Evolutionary conservation across 1,140 invertebrate species (phyloP).

Genomic region (Bombus waltoni): DNA sequence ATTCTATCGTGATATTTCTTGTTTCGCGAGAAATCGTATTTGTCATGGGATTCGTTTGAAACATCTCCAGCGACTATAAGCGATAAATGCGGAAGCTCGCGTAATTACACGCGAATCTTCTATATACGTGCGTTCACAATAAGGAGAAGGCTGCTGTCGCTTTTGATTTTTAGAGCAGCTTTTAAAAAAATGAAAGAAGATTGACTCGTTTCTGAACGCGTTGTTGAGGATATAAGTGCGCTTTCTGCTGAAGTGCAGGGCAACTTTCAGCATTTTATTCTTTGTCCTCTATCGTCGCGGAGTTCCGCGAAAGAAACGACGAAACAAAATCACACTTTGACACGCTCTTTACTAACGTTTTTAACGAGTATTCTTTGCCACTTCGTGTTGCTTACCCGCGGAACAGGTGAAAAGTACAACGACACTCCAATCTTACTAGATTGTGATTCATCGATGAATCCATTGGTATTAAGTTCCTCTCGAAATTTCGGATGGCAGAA

Average conservation of each 20-base stretch:
- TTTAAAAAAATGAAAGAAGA: constrained; percentile 21
- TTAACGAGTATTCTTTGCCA: no score
- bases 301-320: background rate
- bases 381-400: no score
- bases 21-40: background rate
- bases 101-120: background rate
- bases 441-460: no score
- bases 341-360: no score
- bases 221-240: constrained; percentile 22
- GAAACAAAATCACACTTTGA: background rate
- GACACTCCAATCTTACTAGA: no score
- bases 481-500: no score
- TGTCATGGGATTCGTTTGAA: background rate
- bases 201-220: constrained; percentile 9
- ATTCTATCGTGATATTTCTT: no score
- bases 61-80: background rate
- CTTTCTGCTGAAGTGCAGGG: constrained; percentile 8
- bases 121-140: no score
- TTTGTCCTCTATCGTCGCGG: no score
- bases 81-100: background rate
- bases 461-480: no score
- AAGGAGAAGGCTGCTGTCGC: background rate
- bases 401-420: no score
- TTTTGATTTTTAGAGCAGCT: background rate
- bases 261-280: constrained; percentile 8